Evolutionary conservation across 2,113 vertebrate species (phyloP).

Genomic region (Chionomys nivalis): DNA sequence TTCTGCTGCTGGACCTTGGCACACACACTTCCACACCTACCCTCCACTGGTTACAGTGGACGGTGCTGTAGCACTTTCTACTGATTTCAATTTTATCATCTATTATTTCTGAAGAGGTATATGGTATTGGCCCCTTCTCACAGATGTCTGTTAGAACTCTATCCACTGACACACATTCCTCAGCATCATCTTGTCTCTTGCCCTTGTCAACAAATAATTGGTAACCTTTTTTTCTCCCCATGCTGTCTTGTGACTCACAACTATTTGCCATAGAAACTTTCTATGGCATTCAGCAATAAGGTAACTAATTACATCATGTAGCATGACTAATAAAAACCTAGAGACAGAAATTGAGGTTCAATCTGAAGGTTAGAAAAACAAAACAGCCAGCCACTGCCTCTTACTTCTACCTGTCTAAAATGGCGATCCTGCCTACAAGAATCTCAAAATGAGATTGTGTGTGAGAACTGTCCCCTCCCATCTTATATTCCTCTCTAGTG

Average conservation of each 20-base stretch:
- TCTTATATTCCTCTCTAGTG: no score
- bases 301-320: no score
- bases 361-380: no score
- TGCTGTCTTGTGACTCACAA: background rate
- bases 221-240: background rate
- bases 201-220: background rate
- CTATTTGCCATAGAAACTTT: background rate
- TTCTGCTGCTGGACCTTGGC: background rate
- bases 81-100: background rate
- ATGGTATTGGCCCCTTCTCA: background rate
- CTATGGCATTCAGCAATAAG: no score
- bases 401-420: no score
- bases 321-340: no score
- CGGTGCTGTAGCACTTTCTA: background rate
- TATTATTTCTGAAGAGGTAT: background rate
- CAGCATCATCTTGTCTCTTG: background rate
- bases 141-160: background rate
- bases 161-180: background rate
- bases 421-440: no score
- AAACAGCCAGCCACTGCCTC: no score
- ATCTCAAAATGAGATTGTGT: no score
- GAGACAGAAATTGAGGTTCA: no score
- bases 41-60: background rate
- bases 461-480: no score
- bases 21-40: no score